These are phyloP conservation scores for Xenopus petersii DNA, from an alignment of 2,797 vertebrate genomes.

Conservation along the genomic window DNA sequence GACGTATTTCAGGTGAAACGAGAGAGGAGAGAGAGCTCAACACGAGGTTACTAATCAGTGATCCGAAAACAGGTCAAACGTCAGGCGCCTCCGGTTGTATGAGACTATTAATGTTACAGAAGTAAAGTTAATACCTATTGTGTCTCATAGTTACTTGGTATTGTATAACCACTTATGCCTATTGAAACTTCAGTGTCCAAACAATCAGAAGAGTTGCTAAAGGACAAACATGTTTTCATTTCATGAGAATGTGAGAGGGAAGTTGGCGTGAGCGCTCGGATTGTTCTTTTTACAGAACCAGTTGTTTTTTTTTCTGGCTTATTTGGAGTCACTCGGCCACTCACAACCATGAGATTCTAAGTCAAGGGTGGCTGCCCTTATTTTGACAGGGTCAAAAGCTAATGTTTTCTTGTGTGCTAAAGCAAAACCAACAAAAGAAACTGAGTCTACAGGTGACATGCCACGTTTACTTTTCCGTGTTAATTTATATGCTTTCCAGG, in stretches of 20 bases:
- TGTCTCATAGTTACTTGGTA: constrained; percentile 26
- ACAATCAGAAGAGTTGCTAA: constrained; percentile 23
- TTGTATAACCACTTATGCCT: constrained; percentile 37
- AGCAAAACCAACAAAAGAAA: no score
- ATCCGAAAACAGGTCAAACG: constrained; percentile 45
- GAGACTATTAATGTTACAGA: constrained; percentile 40
- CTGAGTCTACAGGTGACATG: no score
- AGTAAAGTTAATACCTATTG: constrained; percentile 31
- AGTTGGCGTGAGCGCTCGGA: neutral
- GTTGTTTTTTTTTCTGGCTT: no score
- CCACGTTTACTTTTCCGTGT: no score
- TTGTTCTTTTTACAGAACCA: neutral
- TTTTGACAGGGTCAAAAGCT: no score
- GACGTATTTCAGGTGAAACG: constrained; percentile 33
- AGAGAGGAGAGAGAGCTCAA: constrained; percentile 8
- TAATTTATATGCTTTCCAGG: no score
- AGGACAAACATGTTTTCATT: constrained; percentile 25
- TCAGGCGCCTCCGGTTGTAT: constrained; percentile 26
- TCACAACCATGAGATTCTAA: neutral
- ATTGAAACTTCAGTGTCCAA: constrained; percentile 38
- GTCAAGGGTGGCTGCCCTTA: no score
- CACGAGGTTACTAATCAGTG: constrained; percentile 42
- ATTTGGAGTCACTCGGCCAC: no score
- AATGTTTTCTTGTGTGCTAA: no score
- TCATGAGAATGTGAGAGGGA: constrained; percentile 5